Evolutionary conservation across 2,113 vertebrate genomes (phyloP).

Genomic region (Poeciliopsis prolifica): DNA sequence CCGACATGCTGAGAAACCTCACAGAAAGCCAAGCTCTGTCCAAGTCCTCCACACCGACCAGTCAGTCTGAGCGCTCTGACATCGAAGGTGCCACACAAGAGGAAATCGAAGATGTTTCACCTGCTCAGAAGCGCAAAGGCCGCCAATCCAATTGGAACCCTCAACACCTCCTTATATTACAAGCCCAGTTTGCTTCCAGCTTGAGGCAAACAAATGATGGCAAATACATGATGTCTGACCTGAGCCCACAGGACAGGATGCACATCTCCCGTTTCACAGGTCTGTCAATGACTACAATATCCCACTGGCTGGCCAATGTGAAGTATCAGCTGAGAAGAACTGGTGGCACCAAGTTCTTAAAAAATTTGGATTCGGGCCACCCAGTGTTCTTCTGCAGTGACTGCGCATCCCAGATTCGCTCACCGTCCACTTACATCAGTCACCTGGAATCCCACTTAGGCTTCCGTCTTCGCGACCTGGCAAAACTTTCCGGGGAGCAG

Average conservation of each 20-base stretch:
- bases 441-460: conserved; percentile 98
- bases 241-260: conserved; percentile 99
- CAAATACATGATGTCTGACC: conserved; percentile 97
- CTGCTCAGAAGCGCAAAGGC: conserved; percentile 97
- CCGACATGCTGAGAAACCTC: conserved; percentile 98
- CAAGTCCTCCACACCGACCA: conserved; percentile 97
- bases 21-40: conserved; percentile 93
- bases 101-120: conserved; percentile 92
- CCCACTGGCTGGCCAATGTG: conserved; percentile 99
- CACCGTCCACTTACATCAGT: conserved; percentile 96
- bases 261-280: conserved; percentile 98
- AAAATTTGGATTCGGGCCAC: conserved; percentile 98
- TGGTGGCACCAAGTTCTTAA: conserved; percentile 98
- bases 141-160: conserved; percentile 99
- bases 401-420: conserved; percentile 98
- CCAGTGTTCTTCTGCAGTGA: conserved; percentile 99
- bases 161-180: conserved; percentile 96
- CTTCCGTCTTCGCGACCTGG: conserved; percentile 95
- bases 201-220: conserved; percentile 94
- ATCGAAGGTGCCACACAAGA: conserved; percentile 91
- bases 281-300: conserved; percentile 99
- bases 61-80: conserved; percentile 95
- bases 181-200: conserved; percentile 98
- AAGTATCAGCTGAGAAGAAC: conserved; percentile 99
- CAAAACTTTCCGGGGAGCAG: conserved; percentile 95